phyloP scores from a whole-genome alignment of 2,888 invertebrate species.

The Eupithecia subfuscata region DNA sequence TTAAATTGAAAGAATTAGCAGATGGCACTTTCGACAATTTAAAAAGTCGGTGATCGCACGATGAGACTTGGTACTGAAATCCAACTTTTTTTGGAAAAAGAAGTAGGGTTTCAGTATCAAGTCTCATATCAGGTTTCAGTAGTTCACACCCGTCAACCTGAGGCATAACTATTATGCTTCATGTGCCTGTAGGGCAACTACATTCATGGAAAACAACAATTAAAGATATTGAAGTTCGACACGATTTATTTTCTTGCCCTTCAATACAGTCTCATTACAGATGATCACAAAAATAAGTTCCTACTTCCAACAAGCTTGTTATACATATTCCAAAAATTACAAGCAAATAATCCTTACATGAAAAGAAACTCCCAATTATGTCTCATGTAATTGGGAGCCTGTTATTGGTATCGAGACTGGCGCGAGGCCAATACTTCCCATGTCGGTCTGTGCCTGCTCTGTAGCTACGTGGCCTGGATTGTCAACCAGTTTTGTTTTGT shows the following conservation, averaged over 20 bases:
- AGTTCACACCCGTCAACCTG: not conserved
- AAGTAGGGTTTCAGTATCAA: too few species aligned
- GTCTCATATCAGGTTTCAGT: too few species aligned
- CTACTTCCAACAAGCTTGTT: not conserved
- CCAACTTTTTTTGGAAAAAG: too few species aligned
- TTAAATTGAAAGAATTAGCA: not conserved
- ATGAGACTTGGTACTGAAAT: not conserved
- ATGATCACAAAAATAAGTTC: not conserved
- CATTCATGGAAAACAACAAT: not conserved
- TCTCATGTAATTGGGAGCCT: slow-evolving; percentile 37
- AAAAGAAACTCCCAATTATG: slow-evolving; percentile 12
- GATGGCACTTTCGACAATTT: not conserved
- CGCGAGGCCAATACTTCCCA: slow-evolving; percentile 38
- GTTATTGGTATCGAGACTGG: slow-evolving; percentile 44
- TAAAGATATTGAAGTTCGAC: not conserved
- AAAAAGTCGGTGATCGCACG: not conserved
- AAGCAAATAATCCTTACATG: slow-evolving; percentile 8
- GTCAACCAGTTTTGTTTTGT: slow-evolving; percentile 29
- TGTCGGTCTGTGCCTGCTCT: slow-evolving; percentile 17
- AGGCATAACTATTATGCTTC: too few species aligned
- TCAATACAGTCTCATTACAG: not conserved
- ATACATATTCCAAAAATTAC: not conserved
- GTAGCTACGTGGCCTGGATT: slow-evolving; percentile 34
- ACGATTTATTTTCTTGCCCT: not conserved
- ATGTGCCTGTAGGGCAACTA: not conserved